These are phyloP conservation scores for Paratilapia polleni DNA, from an alignment of 2,113 vertebrate genomes.

Conservation along the genomic window DNA sequence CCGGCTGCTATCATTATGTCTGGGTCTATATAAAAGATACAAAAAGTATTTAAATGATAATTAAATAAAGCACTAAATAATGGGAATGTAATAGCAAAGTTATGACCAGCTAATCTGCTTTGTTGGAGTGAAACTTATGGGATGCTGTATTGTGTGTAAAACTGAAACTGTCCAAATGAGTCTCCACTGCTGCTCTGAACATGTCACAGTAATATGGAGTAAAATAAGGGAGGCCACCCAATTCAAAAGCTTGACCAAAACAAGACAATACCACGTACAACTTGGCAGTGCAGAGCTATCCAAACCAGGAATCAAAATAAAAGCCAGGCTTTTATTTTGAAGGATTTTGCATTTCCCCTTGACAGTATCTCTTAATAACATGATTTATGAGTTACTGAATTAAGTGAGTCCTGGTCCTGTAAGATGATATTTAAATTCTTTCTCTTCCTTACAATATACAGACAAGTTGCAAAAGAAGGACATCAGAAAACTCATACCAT, in stretches of 20 bases:
- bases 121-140: background rate
- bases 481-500: background rate
- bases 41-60: background rate
- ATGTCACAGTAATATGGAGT: rapidly evolving
- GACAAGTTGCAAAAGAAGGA: background rate
- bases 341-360: background rate
- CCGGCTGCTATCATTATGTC: background rate
- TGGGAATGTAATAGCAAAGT: background rate
- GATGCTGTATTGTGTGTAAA: background rate
- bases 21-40: background rate
- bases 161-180: background rate
- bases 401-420: no score
- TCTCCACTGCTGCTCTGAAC: background rate
- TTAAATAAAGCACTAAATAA: background rate
- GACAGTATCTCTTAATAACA: background rate
- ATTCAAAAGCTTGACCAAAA: background rate
- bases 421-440: background rate
- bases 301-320: no score
- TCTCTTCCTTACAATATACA: background rate
- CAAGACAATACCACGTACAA: background rate
- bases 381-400: background rate
- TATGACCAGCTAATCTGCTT: background rate
- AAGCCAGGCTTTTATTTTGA: rapidly evolving
- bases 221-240: rapidly evolving
- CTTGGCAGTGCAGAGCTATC: no score